phyloP scores from a whole-genome alignment of 2,113 vertebrate genomes.

The Phaethon lepturus region DNA sequence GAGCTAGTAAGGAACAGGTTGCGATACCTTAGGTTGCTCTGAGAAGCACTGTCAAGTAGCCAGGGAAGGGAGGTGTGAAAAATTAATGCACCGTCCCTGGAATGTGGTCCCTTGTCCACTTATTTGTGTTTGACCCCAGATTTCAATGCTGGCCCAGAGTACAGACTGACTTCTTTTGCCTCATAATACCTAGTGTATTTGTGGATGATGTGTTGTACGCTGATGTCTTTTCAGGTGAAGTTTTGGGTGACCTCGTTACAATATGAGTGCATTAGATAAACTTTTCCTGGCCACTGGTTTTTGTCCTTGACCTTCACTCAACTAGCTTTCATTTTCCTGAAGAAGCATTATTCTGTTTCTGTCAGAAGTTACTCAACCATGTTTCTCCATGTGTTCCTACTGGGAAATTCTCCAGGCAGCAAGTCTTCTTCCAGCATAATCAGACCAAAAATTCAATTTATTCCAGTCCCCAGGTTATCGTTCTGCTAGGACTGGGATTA shows the following conservation, averaged over 20 bases:
- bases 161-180: not conserved
- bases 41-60: not conserved
- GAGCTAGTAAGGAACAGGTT: not conserved
- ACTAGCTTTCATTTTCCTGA: not conserved
- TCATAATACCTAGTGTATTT: not conserved
- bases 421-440: not conserved
- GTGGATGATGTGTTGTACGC: not conserved
- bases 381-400: constrained; percentile 3
- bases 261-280: not conserved
- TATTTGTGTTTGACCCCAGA: not conserved
- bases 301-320: not conserved
- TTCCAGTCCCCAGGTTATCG: not conserved
- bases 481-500: not conserved
- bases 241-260: not conserved
- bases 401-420: constrained; percentile 11
- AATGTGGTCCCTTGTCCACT: not conserved
- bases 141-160: not conserved
- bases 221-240: not conserved
- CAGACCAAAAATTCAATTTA: constrained; percentile 10
- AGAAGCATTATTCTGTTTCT: not conserved
- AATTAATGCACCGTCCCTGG: not conserved
- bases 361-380: constrained; percentile 8
- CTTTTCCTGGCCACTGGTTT: not conserved
- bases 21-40: accelerated
- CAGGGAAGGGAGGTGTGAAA: not conserved